Evolutionary conservation across 2,797 vertebrate species (phyloP), one percentile per base, ranked within the genome.

Genomic region (Enteromius afrohamiltoni): DNA sequence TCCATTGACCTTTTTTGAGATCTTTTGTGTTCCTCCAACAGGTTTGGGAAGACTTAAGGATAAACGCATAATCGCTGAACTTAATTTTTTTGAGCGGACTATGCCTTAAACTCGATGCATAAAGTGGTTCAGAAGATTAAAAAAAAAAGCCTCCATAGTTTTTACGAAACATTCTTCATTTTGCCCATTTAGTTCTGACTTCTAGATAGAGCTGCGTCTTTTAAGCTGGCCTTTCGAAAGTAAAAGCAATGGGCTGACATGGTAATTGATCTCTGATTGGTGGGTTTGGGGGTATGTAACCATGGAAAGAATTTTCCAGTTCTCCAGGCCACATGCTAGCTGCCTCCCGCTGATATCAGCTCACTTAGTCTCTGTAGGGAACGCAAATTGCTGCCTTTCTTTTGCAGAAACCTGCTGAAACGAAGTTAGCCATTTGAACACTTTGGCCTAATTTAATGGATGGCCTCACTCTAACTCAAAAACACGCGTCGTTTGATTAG

Each of bases 211-310:
- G 55, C 19, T 21, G 2, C 23, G 58, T 11, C 11, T 77, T 65
- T 40, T 23, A 31, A 79, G 40, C 47, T 62, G 53, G 17, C 40
- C 23, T 64, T 45, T 42, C 0, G 0, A 68, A n/a, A 45, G 62
- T 47, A 83, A 76, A 42, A 68, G 60, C 53, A 31, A 76, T 40
- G 23, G 45, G 8, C 11, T 31, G 14, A 51, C 49, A 26, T 42
- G 10, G 60, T 67, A 83, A 83, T 76, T 79, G 76, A 69, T 60
- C 60, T 53, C 40, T 86, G 80, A 79, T 70, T 74, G 76, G 76
- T 77, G 49, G 68, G 55, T 49, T 69, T 49, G 10, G 2, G n/a
- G 49, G 26, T 17, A 26, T 47, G 23, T 65, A 76, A 76, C 31
- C 62, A 69, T 60, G 55, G 7, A 83, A 29, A 77, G 40, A 23